Evolutionary conservation across 2,888 invertebrate genomes (phyloP).

Genomic region (Cinara cedri): DNA sequence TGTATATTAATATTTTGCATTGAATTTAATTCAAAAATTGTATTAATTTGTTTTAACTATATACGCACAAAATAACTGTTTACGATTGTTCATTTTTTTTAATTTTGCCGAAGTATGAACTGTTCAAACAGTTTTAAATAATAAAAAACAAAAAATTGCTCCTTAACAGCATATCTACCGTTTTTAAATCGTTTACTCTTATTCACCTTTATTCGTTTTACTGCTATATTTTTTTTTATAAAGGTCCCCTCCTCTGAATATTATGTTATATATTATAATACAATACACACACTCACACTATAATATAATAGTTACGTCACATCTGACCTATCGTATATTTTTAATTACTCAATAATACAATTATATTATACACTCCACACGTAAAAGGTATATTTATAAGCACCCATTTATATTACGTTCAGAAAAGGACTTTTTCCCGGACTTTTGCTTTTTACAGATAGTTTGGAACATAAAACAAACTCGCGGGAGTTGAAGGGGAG

Average conservation of each 20-base stretch:
- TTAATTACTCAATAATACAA: slow-evolving; percentile 20
- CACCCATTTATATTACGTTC: background rate
- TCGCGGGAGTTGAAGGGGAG: background rate
- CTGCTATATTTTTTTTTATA: background rate
- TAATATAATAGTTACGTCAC: background rate
- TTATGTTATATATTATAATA: background rate
- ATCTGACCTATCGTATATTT: slow-evolving; percentile 30
- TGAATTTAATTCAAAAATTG: too few relatives aligned
- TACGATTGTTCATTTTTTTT: too few relatives aligned
- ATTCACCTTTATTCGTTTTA: slow-evolving; percentile 36
- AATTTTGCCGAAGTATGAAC: too few relatives aligned
- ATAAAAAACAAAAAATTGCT: too few relatives aligned
- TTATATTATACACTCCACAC: background rate
- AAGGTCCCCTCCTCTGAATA: background rate
- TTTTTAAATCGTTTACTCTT: slow-evolving; percentile 24
- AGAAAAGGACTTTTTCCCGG: background rate
- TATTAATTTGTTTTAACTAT: too few relatives aligned
- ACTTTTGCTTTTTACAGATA: background rate
- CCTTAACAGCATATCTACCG: background rate
- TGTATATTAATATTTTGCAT: too few relatives aligned
- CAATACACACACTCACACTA: too few relatives aligned
- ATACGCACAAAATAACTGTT: too few relatives aligned
- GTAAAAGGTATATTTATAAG: too few relatives aligned
- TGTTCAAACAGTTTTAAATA: too few relatives aligned
- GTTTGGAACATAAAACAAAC: too few relatives aligned